Percentiles rank a stretch among this genome's conserved stretches.
Conservation (phyloP, 1,140 invertebrate species). For the Leptoteleia sp. region DNA sequence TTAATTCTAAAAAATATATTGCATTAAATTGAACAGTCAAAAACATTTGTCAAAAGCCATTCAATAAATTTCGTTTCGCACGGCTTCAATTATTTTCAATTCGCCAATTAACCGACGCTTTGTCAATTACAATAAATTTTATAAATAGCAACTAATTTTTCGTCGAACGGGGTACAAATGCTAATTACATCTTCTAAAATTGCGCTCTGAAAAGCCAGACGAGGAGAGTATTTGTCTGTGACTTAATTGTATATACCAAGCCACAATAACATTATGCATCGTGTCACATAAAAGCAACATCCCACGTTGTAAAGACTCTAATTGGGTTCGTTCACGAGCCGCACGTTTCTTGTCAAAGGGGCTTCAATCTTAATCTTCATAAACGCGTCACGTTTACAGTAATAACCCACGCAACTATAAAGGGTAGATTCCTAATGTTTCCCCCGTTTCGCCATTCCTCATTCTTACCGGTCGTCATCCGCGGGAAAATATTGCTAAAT, state of each 20-base stretch:
- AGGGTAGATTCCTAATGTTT: too few species aligned
- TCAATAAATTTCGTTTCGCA: too few species aligned
- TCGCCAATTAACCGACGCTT: too few species aligned
- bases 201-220: neutral
- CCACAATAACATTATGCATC: conserved; percentile 58
- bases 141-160: neutral
- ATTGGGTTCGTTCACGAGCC: conserved; percentile 59
- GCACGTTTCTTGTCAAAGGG: conserved; percentile 55
- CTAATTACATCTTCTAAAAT: conserved; percentile 10
- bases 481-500: too few species aligned
- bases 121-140: too few species aligned
- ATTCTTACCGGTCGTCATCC: too few species aligned
- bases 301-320: conserved; percentile 44
- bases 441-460: too few species aligned
- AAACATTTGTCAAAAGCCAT: too few species aligned
- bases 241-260: conserved; percentile 44
- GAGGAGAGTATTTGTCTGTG: conserved; percentile 38
- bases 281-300: conserved; percentile 52
- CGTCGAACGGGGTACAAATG: too few species aligned
- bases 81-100: too few species aligned
- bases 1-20: too few species aligned
- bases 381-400: conserved; percentile 44
- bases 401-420: conserved; percentile 28
- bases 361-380: conserved; percentile 55
- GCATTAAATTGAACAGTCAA: too few species aligned